Percentiles rank a stretch among this genome's conserved stretches.
Conservation (phyloP, 37 sponge, comb jelly and placozoan genomes). For the Crambe crambe region DNA sequence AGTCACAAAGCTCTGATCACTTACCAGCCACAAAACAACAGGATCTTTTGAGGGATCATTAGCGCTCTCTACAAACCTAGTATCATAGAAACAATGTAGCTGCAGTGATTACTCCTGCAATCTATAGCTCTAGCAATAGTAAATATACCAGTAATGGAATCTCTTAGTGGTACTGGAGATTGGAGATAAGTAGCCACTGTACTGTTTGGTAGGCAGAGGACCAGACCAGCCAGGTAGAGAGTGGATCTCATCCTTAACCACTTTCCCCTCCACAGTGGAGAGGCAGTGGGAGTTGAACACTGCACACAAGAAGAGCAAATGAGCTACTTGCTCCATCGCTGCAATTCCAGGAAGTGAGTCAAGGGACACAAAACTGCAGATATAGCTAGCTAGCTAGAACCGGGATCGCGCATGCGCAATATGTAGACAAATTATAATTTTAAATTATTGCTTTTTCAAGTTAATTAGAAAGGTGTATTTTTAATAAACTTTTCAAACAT, state of each 20-base stretch:
- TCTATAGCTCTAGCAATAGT: too few species aligned
- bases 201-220: slow-evolving; percentile 66
- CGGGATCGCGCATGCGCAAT: too few species aligned
- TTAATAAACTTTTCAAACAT: slow-evolving; percentile 81
- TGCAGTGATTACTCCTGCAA: too few species aligned
- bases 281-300: too few species aligned
- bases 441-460: not conserved
- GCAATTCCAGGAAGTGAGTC: too few species aligned
- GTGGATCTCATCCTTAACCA: not conserved
- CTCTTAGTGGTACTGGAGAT: slow-evolving; percentile 40
- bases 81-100: too few species aligned
- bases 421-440: too few species aligned
- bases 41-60: slow-evolving; percentile 64
- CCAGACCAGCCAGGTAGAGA: slow-evolving; percentile 65
- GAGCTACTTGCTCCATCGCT: not conserved
- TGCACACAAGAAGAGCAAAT: too few species aligned
- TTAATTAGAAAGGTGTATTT: slow-evolving; percentile 37
- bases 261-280: too few species aligned
- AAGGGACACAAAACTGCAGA: too few species aligned
- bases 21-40: slow-evolving; percentile 81
- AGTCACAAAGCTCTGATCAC: too few species aligned
- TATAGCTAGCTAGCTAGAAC: not conserved
- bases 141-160: slow-evolving; percentile 92
- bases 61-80: slow-evolving; percentile 80
- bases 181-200: slow-evolving; percentile 73